A percentile compares a stretch with the other conserved stretches of the same genome.
Evolutionary conservation across 1,140 invertebrate genomes (phyloP).

Genomic region (Camponotus vicinus): DNA sequence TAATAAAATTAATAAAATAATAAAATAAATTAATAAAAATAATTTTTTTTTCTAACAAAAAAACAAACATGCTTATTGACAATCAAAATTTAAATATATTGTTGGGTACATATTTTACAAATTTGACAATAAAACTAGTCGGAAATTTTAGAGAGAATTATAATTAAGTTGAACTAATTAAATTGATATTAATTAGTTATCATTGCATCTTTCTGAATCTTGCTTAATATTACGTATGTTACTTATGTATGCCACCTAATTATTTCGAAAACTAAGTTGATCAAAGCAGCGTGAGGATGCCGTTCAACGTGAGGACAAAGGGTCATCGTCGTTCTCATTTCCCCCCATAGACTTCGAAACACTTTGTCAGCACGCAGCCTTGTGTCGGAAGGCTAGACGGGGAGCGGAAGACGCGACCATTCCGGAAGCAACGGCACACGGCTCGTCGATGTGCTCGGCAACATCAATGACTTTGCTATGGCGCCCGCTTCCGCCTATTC

Average conservation of each 20-base stretch:
- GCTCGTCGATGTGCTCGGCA: constrained; percentile 65
- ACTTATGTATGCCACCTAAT: background rate
- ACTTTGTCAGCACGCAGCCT: constrained; percentile 27
- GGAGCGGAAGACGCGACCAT: constrained; percentile 59
- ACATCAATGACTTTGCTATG: constrained; percentile 55
- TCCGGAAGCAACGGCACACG: constrained; percentile 70
- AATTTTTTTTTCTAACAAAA: background rate
- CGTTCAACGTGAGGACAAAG: constrained; percentile 48
- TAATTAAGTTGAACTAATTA: background rate
- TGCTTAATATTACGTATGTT: background rate
- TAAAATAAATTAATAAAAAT: background rate
- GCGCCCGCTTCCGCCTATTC: constrained; percentile 47
- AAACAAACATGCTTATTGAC: background rate
- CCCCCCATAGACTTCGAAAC: constrained; percentile 16
- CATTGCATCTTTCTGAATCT: background rate
- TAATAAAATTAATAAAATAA: too few species aligned
- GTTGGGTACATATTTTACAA: background rate
- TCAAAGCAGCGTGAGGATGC: constrained; percentile 23
- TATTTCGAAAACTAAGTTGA: constrained; percentile 14
- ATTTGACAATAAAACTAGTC: background rate
- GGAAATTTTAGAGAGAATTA: background rate
- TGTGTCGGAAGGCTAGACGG: constrained; percentile 39
- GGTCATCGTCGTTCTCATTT: constrained; percentile 55
- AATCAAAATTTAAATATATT: background rate
- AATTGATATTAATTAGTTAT: background rate